Conservation (phyloP, 2,113 vertebrate genomes). For the Aramus guarauna region DNA sequence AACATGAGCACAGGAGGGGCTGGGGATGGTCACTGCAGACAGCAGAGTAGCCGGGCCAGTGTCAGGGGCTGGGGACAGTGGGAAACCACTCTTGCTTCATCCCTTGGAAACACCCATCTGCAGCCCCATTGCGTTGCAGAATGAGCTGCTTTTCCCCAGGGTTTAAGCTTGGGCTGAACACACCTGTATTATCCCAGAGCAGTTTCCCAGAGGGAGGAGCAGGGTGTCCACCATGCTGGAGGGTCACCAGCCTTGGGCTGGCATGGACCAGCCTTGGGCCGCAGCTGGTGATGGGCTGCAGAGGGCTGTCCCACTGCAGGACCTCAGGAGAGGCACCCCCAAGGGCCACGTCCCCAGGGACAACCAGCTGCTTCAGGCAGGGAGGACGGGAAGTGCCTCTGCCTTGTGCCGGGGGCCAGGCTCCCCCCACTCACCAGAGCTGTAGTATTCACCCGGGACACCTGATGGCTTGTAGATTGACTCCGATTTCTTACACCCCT, state of each 20-base stretch:
- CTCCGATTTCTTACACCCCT: background rate
- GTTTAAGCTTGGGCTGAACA: background rate
- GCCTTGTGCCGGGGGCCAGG: rapidly evolving
- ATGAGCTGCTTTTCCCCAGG: background rate
- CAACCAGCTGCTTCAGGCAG: background rate
- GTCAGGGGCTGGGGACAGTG: background rate
- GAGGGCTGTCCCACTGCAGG: background rate
- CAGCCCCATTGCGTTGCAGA: background rate
- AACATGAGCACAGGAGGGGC: background rate
- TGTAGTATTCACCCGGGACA: background rate
- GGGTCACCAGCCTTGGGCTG: background rate
- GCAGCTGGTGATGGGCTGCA: background rate
- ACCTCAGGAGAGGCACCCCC: background rate
- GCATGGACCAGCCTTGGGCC: background rate
- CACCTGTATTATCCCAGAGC: background rate
- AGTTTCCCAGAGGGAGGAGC: background rate
- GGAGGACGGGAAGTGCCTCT: background rate
- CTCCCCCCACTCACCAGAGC: constrained; percentile 3
- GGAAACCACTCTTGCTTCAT: background rate
- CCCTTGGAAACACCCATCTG: background rate
- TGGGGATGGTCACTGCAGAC: background rate
- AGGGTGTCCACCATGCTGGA: rapidly evolving
- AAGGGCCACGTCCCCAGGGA: background rate
- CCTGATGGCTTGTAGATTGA: background rate
- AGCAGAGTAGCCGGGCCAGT: rapidly evolving